Conservation (phyloP, 2,113 vertebrate genomes). For the Athene cunicularia region DNA sequence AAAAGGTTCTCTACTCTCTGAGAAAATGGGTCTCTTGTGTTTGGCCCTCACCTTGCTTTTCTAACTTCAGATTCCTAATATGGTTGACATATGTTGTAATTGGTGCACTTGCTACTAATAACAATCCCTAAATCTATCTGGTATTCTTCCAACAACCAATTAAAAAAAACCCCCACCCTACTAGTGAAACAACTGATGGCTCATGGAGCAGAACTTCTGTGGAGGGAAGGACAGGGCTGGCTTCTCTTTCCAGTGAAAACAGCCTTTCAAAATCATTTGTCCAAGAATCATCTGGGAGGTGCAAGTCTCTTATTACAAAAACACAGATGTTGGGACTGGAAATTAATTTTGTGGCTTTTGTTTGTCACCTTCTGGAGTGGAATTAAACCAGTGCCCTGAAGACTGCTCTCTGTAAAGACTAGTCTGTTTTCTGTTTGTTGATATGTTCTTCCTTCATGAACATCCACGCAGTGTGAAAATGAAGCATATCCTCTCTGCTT, state of each 20-base stretch:
- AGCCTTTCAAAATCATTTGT: slow-evolving; percentile 37
- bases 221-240: background rate
- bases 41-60: background rate
- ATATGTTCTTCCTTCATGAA: background rate
- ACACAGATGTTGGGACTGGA: background rate
- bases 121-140: background rate
- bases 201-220: background rate
- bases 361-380: slow-evolving; percentile 21
- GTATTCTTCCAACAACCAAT: background rate
- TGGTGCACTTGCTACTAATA: background rate
- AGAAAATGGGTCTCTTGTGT: background rate
- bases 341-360: slow-evolving; percentile 34
- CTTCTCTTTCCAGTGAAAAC: background rate
- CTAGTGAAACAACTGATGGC: background rate
- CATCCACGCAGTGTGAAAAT: background rate
- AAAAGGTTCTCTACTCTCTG: background rate
- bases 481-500: background rate
- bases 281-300: slow-evolving; percentile 21
- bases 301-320: slow-evolving; percentile 19
- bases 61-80: background rate
- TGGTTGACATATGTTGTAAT: background rate
- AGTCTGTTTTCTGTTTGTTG: background rate
- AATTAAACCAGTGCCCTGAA: background rate
- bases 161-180: background rate
- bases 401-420: background rate